Evolutionary conservation across 2,113 vertebrate species (phyloP), one percentile per base, ranked within the genome.

Genomic region (Maccullochella peelii): DNA sequence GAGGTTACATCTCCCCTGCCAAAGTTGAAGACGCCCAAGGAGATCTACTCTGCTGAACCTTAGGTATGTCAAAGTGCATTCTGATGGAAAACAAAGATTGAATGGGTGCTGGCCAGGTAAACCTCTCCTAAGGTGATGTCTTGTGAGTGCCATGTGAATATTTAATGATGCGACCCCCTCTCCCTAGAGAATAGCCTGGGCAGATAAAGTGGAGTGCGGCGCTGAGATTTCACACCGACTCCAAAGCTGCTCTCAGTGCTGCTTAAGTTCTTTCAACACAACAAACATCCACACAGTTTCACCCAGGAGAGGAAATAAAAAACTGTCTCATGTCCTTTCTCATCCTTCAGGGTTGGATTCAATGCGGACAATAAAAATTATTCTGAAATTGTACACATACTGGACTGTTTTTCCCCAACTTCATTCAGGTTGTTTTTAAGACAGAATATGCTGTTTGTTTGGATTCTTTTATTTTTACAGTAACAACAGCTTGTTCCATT

Each of bases 51-150:
- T 27, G 73, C 73, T 88, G 89, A 85, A 84, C 44, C 18, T 7
- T 44, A 73, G 86, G 83, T 75, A 70, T 74, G 84, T 82, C 87
- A 84, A 71, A 86, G 80, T 18, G 61, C 77, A 82, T 74, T 86
- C 72, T 73, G 82, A 79, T 78, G 72, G 77, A 88, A 89, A 90
- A 89, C 85, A 89, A 90, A 76, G 83, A 88, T 47, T 61, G 77
- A 92, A 90, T 92, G 92, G 91, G 92, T 89, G 89, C 91, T 84
- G 88, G 76, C 84, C 85, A 85, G 86, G 84, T 88, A 89, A 85
- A 80, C 75, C 81, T 87, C 76, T 82, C 86, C 73, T 63, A 80
- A 82, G 83, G 76, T 85, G 83, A 89, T 68, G 81, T 86, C 83
- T 78, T 83, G 79, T 71, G 89, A 88, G 89, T 90, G 77, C 86